phyloP scores from a whole-genome alignment of 2,888 invertebrate genomes.

The Zelleria hepariella region DNA sequence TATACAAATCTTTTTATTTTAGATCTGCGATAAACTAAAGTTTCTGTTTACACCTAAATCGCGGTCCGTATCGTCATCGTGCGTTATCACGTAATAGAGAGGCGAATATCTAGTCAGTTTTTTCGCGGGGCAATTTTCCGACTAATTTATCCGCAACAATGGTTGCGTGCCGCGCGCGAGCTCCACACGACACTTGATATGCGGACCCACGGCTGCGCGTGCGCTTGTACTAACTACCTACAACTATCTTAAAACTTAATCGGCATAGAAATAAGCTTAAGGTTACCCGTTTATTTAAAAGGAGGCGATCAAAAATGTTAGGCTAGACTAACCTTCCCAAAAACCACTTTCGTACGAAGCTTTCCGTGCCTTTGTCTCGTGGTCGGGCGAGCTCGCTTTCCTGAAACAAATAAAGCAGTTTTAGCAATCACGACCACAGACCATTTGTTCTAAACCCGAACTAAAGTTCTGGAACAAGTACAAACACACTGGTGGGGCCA shows the following conservation, averaged over 20 bases:
- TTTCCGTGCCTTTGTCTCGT: slow-evolving; percentile 48
- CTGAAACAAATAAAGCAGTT: slow-evolving; percentile 36
- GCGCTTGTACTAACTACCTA: slow-evolving; percentile 15
- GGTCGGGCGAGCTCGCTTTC: slow-evolving; percentile 37
- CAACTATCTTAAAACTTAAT: slow-evolving; percentile 24
- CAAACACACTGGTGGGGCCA: background rate
- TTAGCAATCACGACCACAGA: background rate
- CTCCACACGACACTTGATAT: slow-evolving; percentile 14
- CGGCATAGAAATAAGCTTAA: slow-evolving; percentile 18
- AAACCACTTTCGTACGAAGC: slow-evolving; percentile 47
- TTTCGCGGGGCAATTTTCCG: slow-evolving; percentile 16
- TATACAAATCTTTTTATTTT: too few species aligned
- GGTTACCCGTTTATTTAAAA: slow-evolving; percentile 15
- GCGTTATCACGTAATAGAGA: background rate
- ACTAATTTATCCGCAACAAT: slow-evolving; percentile 12
- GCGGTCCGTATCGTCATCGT: background rate
- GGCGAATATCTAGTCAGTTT: background rate
- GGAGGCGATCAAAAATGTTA: background rate
- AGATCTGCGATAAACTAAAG: too few species aligned
- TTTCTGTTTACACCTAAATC: too few species aligned
- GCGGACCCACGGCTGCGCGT: slow-evolving; percentile 14
- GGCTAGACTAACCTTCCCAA: slow-evolving; percentile 54
- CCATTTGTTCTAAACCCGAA: background rate
- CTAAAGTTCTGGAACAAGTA: background rate
- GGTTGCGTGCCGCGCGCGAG: background rate